Evolutionary conservation across 2,113 vertebrate genomes (phyloP).

Genomic region (Egretta garzetta): DNA sequence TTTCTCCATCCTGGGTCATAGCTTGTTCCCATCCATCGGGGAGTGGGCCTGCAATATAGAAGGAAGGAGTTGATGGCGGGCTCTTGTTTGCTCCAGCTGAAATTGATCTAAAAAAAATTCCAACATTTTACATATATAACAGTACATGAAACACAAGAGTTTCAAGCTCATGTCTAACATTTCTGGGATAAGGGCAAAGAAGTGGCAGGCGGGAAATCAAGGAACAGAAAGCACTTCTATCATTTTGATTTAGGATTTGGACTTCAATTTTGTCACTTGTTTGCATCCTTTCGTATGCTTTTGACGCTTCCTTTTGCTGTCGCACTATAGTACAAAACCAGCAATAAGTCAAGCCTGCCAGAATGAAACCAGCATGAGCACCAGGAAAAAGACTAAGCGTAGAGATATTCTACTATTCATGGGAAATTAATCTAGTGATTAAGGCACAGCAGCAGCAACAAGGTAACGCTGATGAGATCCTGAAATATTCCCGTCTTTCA

Average conservation of each 20-base stretch:
- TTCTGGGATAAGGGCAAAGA: constrained; percentile 3
- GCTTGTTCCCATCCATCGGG: constrained; percentile 99
- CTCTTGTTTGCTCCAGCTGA: constrained; percentile 69
- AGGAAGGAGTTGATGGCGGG: constrained; percentile 73
- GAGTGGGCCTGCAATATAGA: constrained; percentile 89
- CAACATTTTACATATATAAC: constrained; percentile 67
- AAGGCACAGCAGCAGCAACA: neutral
- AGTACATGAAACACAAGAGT: constrained; percentile 58
- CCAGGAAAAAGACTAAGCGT: neutral
- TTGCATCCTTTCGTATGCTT: neutral
- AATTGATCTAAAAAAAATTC: constrained; percentile 61
- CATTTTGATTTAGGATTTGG: neutral
- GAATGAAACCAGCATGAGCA: constrained; percentile 42
- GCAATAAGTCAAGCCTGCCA: constrained; percentile 70
- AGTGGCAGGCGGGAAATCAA: neutral
- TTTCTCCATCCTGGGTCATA: constrained; percentile 96
- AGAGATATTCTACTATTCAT: neutral
- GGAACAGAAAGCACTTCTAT: constrained; percentile 13
- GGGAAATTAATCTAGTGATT: neutral
- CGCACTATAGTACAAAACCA: constrained; percentile 4
- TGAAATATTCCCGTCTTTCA: neutral
- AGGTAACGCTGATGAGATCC: neutral
- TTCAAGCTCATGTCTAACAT: constrained; percentile 30
- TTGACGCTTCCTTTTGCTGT: neutral
- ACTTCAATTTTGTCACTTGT: constrained; percentile 4